Conservation (phyloP, 2,888 invertebrate genomes). For the Dioctria linearis region DNA sequence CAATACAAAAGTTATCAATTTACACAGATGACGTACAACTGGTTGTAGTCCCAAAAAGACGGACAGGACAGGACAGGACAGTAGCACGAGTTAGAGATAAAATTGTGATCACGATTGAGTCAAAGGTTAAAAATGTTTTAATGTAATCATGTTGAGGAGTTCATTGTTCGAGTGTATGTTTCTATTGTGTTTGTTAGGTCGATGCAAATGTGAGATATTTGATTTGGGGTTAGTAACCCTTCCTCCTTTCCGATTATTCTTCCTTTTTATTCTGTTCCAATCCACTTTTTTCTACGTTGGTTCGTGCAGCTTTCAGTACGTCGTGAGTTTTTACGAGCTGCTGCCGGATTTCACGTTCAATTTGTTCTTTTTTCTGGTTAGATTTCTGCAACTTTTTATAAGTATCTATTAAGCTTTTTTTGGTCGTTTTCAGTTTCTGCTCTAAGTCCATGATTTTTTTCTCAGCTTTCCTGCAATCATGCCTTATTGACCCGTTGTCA, state of each 20-base stretch:
- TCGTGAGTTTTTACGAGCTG: conserved; percentile 86
- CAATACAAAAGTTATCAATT: background rate
- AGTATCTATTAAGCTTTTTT: conserved; percentile 83
- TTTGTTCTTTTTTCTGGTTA: conserved; percentile 85
- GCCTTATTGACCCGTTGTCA: conserved; percentile 56
- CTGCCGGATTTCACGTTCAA: conserved; percentile 86
- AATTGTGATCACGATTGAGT: conserved; percentile 5
- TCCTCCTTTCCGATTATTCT: conserved; percentile 28
- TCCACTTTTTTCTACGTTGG: conserved; percentile 76
- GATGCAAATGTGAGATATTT: background rate
- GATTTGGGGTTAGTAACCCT: background rate
- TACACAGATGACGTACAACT: conserved; percentile 1
- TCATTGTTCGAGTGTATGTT: background rate
- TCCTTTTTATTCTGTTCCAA: conserved; percentile 57
- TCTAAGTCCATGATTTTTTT: conserved; percentile 81
- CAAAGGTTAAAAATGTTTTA: background rate
- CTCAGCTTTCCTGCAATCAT: conserved; percentile 72
- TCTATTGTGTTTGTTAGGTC: background rate
- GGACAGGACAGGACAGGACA: background rate
- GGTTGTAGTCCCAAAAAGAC: background rate
- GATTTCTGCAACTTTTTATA: conserved; percentile 82
- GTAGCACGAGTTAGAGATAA: conserved; percentile 30
- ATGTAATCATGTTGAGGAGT: conserved; percentile 5
- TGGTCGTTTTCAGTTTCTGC: conserved; percentile 79
- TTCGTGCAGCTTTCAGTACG: conserved; percentile 82